Evolutionary conservation across 2,113 vertebrate genomes (phyloP).

Genomic region (Cygnus buccinator): DNA sequence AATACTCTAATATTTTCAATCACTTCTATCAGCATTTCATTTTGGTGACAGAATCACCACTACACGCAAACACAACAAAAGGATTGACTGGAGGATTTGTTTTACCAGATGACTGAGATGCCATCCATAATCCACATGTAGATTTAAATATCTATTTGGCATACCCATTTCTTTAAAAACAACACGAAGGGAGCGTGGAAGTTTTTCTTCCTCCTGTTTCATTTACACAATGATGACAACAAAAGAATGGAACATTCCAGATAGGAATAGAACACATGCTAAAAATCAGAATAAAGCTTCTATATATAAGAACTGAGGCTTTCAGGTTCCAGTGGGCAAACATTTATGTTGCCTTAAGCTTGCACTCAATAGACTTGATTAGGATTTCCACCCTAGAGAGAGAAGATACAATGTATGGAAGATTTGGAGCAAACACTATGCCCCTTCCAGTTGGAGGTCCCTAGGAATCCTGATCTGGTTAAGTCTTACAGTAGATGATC

Average conservation of each 20-base stretch:
- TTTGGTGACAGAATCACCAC: background rate
- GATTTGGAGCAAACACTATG: background rate
- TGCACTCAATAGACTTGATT: background rate
- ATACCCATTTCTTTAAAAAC: background rate
- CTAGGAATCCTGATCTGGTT: background rate
- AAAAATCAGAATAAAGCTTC: background rate
- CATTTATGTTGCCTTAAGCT: background rate
- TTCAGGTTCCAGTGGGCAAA: background rate
- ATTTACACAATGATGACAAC: background rate
- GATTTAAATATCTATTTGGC: background rate
- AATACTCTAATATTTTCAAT: background rate
- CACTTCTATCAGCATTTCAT: background rate
- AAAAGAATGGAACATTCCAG: background rate
- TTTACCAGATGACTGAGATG: background rate
- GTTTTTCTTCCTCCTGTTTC: background rate
- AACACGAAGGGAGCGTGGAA: background rate
- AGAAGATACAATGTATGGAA: background rate
- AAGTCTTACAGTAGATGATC: background rate
- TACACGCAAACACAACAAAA: background rate
- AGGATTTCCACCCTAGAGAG: background rate
- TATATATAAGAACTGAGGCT: background rate
- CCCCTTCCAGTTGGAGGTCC: background rate
- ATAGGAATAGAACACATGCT: background rate
- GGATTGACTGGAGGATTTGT: background rate
- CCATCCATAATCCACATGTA: background rate